Evolutionary conservation across 2,888 invertebrate genomes (phyloP).

Genomic region (Netelia virgata): DNA sequence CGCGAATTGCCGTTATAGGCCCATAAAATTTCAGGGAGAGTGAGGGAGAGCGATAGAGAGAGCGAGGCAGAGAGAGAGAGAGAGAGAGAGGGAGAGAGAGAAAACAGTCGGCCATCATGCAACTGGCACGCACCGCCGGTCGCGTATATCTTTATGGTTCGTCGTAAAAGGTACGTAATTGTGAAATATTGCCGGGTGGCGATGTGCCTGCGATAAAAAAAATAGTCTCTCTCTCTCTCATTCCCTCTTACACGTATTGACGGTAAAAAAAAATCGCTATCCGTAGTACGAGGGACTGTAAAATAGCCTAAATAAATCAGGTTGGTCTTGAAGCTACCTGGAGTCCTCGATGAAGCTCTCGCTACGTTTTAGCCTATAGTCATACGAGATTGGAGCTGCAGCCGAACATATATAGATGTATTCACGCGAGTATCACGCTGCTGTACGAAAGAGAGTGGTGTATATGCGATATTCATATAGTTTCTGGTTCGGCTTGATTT

Average conservation of each 20-base stretch:
- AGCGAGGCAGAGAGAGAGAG: conserved; percentile 23
- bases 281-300: conserved; percentile 62
- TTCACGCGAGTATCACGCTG: not conserved
- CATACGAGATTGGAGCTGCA: conserved; percentile 1
- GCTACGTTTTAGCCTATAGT: conserved; percentile 21
- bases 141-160: conserved; percentile 81
- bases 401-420: conserved; percentile 2
- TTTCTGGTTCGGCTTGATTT: conserved; percentile 2
- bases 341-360: conserved; percentile 21
- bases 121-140: conserved; percentile 78
- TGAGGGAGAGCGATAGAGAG: conserved; percentile 23
- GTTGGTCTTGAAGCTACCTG: conserved; percentile 68
- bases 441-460: not conserved
- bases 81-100: conserved; percentile 35
- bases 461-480: not conserved
- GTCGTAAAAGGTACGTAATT: conserved; percentile 82
- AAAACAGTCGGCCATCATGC: conserved; percentile 77
- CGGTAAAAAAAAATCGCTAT: conserved; percentile 75
- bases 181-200: conserved; percentile 81
- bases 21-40: conserved; percentile 76
- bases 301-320: conserved; percentile 78
- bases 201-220: conserved; percentile 77
- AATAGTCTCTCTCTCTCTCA: conserved; percentile 12
- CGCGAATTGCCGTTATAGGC: conserved; percentile 69
- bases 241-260: conserved; percentile 57